Base-by-base conservation (phyloP, 30 jellyfish, hydroid and myxozoan genomes). In the Calvadosia cruxmelitensis region DNA sequence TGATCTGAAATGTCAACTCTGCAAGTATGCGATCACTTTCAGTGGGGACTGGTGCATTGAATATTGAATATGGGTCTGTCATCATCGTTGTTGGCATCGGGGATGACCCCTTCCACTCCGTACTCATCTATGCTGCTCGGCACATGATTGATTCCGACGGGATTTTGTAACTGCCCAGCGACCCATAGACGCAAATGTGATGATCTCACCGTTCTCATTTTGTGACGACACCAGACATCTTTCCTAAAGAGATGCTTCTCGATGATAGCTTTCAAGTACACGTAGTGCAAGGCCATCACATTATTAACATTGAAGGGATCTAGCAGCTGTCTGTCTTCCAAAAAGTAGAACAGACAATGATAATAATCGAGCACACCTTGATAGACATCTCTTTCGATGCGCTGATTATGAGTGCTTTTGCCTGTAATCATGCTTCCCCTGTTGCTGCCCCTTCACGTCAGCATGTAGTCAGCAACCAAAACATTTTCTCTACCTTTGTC, bases 391-490 rank as follows among this genome's bases (percentile, higher is more conserved):
- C 79, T 31, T 36, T 78, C 85, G 3, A 78, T 78, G 29, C 92
- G 52, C 34, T 78, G 92, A 57, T 70, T 79, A 48, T 79, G 93
- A 2, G 51, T 69, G 67, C 93, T 79, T 33, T 62, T 62, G 1
- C 93, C 93, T 3, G 74, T 77, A n/a, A 79, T 53, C 34, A 77
- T 77, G 31, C 88, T 71, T 32, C 85, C 80, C 49, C 84, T 71
- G 27, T 34, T 34, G 33, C 0, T 80, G 24, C 86, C 86, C 32
- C 74, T 34, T 32, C 31, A 49, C 33, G 25, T 1, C 5, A 70
- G 49, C 93, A 79, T 71, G 53, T 61, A 49, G 29, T 64, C 73
- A 1, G 76, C 93, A 1, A 71, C 85, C 27, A 35, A 34, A 33
- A 79, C 79, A 31, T 79, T 79, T 57, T 79, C 93, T 16, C 34